phyloP scores from a whole-genome alignment of 2,113 vertebrate species.

The Labeo rohita region DNA sequence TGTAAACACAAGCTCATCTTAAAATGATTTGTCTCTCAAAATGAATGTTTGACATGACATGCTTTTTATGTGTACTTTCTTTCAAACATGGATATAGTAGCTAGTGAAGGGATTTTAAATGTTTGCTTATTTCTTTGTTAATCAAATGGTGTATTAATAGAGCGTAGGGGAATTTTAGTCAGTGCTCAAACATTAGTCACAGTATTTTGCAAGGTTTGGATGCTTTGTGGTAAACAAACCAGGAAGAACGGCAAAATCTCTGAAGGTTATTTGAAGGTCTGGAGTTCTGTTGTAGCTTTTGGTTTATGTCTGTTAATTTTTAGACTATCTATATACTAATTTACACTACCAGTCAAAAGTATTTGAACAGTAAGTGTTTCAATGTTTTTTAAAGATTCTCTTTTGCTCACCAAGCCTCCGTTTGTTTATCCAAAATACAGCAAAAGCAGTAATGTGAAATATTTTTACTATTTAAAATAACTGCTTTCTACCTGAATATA shows the following conservation, averaged over 20 bases:
- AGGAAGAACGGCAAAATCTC: background rate
- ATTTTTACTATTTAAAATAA: no score
- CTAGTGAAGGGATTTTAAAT: background rate
- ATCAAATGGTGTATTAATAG: background rate
- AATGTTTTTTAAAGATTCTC: no score
- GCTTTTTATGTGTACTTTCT: background rate
- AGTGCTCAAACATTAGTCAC: background rate
- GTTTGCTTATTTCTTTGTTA: background rate
- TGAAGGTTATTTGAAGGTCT: background rate
- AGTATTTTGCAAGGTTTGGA: background rate
- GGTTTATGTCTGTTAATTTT: background rate
- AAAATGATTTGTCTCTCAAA: constrained; percentile 28
- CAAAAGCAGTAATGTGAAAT: no score
- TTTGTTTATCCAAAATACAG: no score
- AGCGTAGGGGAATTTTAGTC: background rate
- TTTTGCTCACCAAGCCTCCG: no score
- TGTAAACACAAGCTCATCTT: constrained; percentile 15
- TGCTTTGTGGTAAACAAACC: background rate
- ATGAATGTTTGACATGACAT: background rate
- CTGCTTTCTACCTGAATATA: no score
- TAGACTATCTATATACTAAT: background rate
- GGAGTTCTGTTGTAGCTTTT: background rate
- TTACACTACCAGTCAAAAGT: background rate
- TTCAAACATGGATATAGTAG: background rate
- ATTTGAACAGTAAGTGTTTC: no score